Percentiles rank a stretch among this genome's conserved stretches.
Conservation (phyloP, 2,113 vertebrate species). For the Macrotis lagotis region DNA sequence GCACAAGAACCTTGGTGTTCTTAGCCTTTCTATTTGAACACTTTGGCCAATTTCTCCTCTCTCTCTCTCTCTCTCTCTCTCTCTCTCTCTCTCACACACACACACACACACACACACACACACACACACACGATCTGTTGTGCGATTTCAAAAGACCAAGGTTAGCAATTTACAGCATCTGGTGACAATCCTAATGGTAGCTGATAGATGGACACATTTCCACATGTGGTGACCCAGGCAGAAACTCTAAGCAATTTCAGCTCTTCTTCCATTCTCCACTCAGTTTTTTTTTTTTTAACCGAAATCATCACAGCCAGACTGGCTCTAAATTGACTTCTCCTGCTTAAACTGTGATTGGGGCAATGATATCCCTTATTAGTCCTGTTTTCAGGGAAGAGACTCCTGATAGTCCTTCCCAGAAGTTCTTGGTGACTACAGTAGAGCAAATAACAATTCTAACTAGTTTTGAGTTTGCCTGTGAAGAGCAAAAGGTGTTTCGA, state of each 20-base stretch:
- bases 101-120: neutral
- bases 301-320: neutral
- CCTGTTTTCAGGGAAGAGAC: neutral
- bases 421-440: neutral
- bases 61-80: neutral
- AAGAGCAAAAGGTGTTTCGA: neutral
- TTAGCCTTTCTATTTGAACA: constrained; percentile 11
- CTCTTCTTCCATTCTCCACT: neutral
- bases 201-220: neutral
- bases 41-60: neutral
- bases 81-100: too few species aligned
- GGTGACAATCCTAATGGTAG: neutral
- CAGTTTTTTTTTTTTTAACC: neutral
- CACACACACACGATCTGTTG: constrained; percentile 24
- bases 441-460: neutral
- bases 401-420: neutral
- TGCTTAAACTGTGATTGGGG: neutral
- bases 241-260: neutral
- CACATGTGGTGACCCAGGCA: neutral
- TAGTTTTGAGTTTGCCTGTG: neutral
- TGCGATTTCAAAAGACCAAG: constrained; percentile 7
- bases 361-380: neutral
- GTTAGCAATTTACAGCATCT: constrained; percentile 38
- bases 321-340: neutral
- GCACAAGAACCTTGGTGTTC: neutral